Conservation (phyloP, 2,888 invertebrate species). For the Hyalella azteca region DNA sequence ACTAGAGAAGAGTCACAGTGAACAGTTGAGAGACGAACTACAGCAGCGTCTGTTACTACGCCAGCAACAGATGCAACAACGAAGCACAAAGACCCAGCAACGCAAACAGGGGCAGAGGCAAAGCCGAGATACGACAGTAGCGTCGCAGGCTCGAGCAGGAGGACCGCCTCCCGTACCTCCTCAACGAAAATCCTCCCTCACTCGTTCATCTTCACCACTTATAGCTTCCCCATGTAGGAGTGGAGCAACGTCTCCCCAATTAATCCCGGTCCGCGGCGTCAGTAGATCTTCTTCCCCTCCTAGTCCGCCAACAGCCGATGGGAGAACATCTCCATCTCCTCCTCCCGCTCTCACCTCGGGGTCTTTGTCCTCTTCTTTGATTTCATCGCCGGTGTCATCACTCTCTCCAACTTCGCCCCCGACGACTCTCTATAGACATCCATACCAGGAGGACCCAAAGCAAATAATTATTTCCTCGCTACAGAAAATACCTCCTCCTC, state of each 20-base stretch:
- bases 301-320: not conserved
- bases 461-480: slow-evolving; percentile 13
- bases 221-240: not conserved
- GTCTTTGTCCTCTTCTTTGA: not conserved
- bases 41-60: slow-evolving; percentile 30
- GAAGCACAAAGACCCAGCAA: slow-evolving; percentile 12
- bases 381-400: slow-evolving; percentile 4
- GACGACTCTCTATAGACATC: slow-evolving; percentile 22
- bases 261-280: not conserved
- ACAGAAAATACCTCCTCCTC: not conserved
- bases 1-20: slow-evolving; percentile 40
- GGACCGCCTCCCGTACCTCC: not conserved
- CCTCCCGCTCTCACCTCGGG: slow-evolving; percentile 9
- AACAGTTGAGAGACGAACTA: slow-evolving; percentile 37
- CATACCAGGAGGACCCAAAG: not conserved
- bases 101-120: slow-evolving; percentile 13
- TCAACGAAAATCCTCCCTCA: slow-evolving; percentile 12
- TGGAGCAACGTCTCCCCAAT: slow-evolving; percentile 1
- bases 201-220: not conserved
- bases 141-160: not conserved
- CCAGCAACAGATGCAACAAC: slow-evolving; percentile 27
- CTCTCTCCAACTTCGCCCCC: slow-evolving; percentile 28
- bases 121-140: not conserved
- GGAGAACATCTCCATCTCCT: not conserved
- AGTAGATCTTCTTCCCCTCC: slow-evolving; percentile 19